Base-by-base conservation (phyloP, 1,140 invertebrate species). In the Drosophila lowei region DNA sequence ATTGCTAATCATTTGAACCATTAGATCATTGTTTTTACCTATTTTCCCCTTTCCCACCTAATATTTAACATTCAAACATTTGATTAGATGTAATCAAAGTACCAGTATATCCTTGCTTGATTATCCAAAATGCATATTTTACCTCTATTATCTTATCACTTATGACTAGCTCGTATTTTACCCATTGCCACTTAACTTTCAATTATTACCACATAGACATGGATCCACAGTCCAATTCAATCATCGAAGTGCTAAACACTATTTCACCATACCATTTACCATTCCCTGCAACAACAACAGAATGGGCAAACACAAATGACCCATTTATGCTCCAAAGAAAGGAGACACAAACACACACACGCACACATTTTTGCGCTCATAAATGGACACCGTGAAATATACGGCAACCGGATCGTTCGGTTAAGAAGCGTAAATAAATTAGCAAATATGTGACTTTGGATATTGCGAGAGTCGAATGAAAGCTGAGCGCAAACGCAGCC, bases 371-470 rank as follows among this genome's bases (percentile, higher is more conserved):
- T 49, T 38, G 59, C 55, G 41, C 9, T 47, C 61, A 63, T 66
- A 76, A 79, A 65, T 59, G 70, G 58, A 48, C 54, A 76, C 56
- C 73, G 63, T 72, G 60, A 77, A 73, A 73, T 86, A 86, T 70
- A 64, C 49, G 49, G 81, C 81, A 86, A 85, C 73, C 81, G 81
- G 81, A 85, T 85, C 72, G 34, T 38, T 38, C 34, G 62, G 71
- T 34, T 48, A 57, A 76, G 72, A 76, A 76, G 73, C 58, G 72
- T 68, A 67, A 88, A 88, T 88, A 88, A 88, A 88, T 88, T 88
- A 88, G 83, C 83, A 86, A 81, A 88, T 67, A 79, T 75, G 42
- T 72, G 61, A 59, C 65, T 67, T 38, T 55, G 54, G 66, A 38
- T 46, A 73, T 77, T 78, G 81, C 67, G 72, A 77, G 81, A 86